Evolutionary conservation across 2,797 vertebrate genomes (phyloP).

Genomic region (Neopelma chrysocephalum): DNA sequence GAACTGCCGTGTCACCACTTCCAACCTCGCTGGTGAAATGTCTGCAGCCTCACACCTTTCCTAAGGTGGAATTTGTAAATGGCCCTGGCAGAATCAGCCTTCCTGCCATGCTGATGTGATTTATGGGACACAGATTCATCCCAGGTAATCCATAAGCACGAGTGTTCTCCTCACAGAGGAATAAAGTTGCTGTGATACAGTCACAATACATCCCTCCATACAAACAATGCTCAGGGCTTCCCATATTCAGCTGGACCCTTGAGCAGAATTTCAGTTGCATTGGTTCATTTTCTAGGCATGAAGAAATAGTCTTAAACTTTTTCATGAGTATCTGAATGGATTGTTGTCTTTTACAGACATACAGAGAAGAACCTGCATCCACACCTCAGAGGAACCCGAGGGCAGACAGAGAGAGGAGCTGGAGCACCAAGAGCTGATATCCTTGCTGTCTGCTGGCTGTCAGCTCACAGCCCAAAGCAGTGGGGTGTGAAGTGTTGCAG

Average conservation of each 20-base stretch:
- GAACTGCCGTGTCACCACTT: background rate
- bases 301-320: background rate
- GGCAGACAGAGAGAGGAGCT: background rate
- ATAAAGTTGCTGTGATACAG: background rate
- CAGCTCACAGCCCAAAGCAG: background rate
- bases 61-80: background rate
- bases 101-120: background rate
- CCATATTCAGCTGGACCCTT: background rate
- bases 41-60: background rate
- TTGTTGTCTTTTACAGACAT: background rate
- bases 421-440: background rate
- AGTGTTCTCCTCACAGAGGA: background rate
- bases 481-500: background rate
- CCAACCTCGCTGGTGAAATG: background rate
- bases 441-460: background rate
- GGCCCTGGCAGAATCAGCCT: background rate
- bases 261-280: slow-evolving; percentile 1
- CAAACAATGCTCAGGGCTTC: background rate
- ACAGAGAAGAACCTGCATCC: background rate
- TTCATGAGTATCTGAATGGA: background rate
- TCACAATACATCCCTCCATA: background rate
- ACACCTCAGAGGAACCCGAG: background rate
- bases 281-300: background rate
- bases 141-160: background rate
- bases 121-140: background rate